Evolutionary conservation across 2,888 invertebrate genomes (phyloP).

Genomic region (Cephus runcator): DNA sequence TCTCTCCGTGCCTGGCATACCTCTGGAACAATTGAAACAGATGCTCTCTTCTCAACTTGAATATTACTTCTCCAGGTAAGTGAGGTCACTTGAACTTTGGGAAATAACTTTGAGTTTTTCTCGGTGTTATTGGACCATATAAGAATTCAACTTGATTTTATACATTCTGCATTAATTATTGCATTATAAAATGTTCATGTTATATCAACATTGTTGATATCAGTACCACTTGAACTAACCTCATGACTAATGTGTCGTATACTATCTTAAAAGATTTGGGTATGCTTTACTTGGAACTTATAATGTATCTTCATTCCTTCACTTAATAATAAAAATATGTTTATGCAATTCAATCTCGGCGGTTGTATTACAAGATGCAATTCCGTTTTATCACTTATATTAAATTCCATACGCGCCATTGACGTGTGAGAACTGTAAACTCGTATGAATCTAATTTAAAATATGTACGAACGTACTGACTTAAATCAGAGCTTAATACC

Average conservation of each 20-base stretch:
- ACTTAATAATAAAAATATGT: not conserved
- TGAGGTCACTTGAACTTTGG: not conserved
- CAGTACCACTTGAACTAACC: not conserved
- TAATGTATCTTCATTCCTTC: not conserved
- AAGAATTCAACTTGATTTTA: not conserved
- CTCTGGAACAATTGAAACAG: constrained; percentile 80
- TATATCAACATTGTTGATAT: not conserved
- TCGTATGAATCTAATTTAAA: not conserved
- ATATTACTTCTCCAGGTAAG: constrained; percentile 88
- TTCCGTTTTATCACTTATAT: not conserved
- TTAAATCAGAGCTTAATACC: not conserved
- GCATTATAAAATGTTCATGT: not conserved
- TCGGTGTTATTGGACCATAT: not conserved
- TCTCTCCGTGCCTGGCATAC: constrained; percentile 67
- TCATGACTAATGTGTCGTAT: not conserved
- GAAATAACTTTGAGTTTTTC: too few species aligned
- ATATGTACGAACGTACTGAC: not conserved
- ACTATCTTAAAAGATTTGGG: not conserved
- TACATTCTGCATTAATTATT: not conserved
- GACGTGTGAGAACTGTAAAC: not conserved
- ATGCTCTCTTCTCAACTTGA: constrained; percentile 86
- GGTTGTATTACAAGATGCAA: not conserved
- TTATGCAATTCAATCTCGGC: not conserved
- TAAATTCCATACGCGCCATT: not conserved
- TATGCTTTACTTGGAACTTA: not conserved